phyloP scores from a whole-genome alignment of 2,888 invertebrate genomes.

The Seladonia tumulorum region DNA sequence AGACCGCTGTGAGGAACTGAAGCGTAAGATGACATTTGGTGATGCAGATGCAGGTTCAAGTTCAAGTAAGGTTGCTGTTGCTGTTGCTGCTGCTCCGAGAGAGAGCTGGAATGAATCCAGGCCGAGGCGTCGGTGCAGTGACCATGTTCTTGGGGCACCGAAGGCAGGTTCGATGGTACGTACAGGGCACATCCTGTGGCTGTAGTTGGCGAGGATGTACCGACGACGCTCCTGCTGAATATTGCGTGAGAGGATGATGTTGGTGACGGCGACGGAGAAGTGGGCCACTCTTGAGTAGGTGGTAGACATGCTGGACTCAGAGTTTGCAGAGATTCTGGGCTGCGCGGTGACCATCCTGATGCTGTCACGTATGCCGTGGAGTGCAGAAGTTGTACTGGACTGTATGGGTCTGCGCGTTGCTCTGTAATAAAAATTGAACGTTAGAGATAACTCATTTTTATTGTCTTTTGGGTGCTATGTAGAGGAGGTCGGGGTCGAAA shows the following conservation, averaged over 20 bases:
- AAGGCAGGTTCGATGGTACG: conserved; percentile 76
- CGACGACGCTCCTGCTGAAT: conserved; percentile 64
- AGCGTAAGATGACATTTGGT: conserved; percentile 78
- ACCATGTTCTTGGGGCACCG: conserved; percentile 74
- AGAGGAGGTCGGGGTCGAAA: neutral
- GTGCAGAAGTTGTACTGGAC: conserved; percentile 80
- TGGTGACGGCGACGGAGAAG: conserved; percentile 81
- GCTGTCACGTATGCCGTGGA: conserved; percentile 81
- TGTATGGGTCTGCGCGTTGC: conserved; percentile 80
- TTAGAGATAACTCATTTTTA: neutral
- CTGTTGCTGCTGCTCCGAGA: conserved; percentile 86
- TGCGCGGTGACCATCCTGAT: conserved; percentile 81
- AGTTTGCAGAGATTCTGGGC: conserved; percentile 78
- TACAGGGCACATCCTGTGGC: conserved; percentile 79
- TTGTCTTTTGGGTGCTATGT: neutral
- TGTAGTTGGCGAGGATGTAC: conserved; percentile 71
- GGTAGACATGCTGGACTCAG: conserved; percentile 67
- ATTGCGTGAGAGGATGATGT: conserved; percentile 77
- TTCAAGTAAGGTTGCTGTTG: conserved; percentile 85
- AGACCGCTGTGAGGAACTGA: conserved; percentile 83
- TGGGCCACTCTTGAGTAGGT: conserved; percentile 79
- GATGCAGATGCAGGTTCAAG: conserved; percentile 82
- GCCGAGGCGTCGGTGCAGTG: conserved; percentile 73
- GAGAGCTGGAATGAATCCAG: conserved; percentile 79
- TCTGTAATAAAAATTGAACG: conserved; percentile 46